Percentiles rank a stretch among this genome's conserved stretches.
Conservation (phyloP, 2,113 vertebrate species). For the Typhlomys cinereus region DNA sequence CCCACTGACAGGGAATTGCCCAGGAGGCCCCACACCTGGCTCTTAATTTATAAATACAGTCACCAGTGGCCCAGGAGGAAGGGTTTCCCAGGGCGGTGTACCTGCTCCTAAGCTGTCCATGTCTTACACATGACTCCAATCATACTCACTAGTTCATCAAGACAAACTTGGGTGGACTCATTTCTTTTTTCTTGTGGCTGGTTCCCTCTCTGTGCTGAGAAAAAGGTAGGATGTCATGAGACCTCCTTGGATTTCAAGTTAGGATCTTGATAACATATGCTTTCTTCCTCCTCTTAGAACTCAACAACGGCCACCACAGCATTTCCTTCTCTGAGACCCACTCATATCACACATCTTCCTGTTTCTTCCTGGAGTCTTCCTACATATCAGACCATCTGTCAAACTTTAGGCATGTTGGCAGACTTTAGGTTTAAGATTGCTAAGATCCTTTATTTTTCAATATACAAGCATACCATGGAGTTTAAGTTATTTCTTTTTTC, state of each 20-base stretch:
- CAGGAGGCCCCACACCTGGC: neutral
- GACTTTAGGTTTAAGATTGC: neutral
- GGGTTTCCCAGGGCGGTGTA: too few relatives aligned
- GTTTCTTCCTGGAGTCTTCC: neutral
- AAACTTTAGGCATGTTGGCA: neutral
- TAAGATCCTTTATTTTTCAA: neutral
- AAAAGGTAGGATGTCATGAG: neutral
- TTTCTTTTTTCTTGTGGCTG: neutral
- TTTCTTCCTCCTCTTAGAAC: neutral
- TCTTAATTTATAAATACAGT: neutral
- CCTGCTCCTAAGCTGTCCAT: too few relatives aligned
- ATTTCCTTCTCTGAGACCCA: neutral
- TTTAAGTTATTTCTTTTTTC: too few relatives aligned
- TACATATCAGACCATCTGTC: neutral
- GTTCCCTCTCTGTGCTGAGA: neutral
- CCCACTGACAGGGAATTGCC: rapidly evolving
- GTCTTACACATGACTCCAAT: neutral
- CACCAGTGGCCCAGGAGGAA: neutral
- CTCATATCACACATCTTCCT: neutral
- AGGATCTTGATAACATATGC: neutral
- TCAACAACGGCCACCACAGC: neutral
- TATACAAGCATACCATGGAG: neutral
- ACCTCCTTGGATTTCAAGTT: neutral
- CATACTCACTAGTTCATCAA: neutral
- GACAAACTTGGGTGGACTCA: neutral